phyloP scores from a whole-genome alignment of 2,888 invertebrate species.

The Epicampocera succincta region DNA sequence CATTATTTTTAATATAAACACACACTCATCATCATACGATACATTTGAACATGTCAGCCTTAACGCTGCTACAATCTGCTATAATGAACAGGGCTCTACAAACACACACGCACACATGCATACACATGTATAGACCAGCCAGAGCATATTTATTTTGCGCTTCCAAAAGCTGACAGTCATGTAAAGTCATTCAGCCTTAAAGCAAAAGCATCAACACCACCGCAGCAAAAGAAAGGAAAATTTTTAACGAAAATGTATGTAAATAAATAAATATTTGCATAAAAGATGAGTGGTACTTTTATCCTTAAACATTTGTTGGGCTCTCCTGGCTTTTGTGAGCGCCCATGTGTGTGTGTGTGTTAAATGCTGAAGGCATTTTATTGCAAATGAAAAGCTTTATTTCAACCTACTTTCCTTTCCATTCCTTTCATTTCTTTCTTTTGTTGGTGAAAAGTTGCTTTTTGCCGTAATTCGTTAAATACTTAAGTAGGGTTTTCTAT shows the following conservation, averaged over 20 bases:
- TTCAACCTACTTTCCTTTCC: constrained; percentile 39
- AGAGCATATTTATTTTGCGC: not conserved
- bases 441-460: constrained; percentile 20
- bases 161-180: constrained; percentile 16
- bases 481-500: constrained; percentile 14
- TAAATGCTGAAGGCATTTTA: constrained; percentile 36
- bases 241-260: constrained; percentile 26
- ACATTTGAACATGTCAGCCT: not conserved
- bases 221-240: constrained; percentile 2
- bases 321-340: constrained; percentile 23
- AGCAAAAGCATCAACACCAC: not conserved
- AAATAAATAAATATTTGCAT: constrained; percentile 64
- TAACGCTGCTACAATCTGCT: not conserved
- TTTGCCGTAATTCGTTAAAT: constrained; percentile 40
- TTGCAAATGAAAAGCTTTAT: constrained; percentile 55
- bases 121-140: not conserved
- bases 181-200: constrained; percentile 28
- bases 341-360: not conserved
- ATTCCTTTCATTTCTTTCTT: too few relatives aligned
- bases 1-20: constrained; percentile 50
- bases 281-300: constrained; percentile 55
- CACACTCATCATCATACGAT: not conserved
- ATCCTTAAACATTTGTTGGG: not conserved
- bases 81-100: constrained; percentile 21
- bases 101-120: not conserved